A percentile compares a stretch with the other conserved stretches of the same genome.
Evolutionary conservation across 2,888 invertebrate species (phyloP).

Genomic region (Acrobasis consociella): DNA sequence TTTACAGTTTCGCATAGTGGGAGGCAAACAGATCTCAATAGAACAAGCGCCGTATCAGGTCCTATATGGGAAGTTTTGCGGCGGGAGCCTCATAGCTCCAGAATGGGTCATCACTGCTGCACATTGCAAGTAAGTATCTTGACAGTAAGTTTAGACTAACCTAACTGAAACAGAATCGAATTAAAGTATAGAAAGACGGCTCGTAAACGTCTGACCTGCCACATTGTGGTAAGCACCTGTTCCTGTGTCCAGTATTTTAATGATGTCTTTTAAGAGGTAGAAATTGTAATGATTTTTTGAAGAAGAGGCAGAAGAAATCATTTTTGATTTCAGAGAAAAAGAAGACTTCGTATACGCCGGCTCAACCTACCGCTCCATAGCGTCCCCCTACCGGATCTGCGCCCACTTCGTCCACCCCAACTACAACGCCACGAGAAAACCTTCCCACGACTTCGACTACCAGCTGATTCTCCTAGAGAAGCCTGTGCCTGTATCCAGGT

Average conservation of each 20-base stretch:
- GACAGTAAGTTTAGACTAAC: no score
- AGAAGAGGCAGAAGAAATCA: no score
- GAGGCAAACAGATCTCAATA: conserved; percentile 57
- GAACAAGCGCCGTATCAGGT: conserved; percentile 61
- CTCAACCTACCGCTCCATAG: conserved; percentile 51
- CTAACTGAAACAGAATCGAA: no score
- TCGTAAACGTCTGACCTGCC: no score
- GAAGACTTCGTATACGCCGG: conserved; percentile 59
- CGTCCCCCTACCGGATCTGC: conserved; percentile 53
- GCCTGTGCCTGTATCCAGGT: conserved; percentile 54
- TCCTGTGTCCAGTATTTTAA: no score
- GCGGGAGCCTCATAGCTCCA: conserved; percentile 64
- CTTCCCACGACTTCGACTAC: conserved; percentile 67
- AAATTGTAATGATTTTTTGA: no score
- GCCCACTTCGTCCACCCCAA: conserved; percentile 66
- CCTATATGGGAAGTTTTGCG: conserved; percentile 67
- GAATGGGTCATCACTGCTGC: conserved; percentile 73
- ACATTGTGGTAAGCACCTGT: no score
- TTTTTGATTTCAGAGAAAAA: conserved; percentile 45
- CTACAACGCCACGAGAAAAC: conserved; percentile 39
- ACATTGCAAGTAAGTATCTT: conserved; percentile 63
- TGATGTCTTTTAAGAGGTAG: no score
- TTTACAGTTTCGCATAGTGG: conserved; percentile 66
- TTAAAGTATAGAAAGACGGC: no score
- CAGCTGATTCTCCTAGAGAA: conserved; percentile 63